Conservation (phyloP, 2,888 invertebrate genomes). For the Biston betularia region DNA sequence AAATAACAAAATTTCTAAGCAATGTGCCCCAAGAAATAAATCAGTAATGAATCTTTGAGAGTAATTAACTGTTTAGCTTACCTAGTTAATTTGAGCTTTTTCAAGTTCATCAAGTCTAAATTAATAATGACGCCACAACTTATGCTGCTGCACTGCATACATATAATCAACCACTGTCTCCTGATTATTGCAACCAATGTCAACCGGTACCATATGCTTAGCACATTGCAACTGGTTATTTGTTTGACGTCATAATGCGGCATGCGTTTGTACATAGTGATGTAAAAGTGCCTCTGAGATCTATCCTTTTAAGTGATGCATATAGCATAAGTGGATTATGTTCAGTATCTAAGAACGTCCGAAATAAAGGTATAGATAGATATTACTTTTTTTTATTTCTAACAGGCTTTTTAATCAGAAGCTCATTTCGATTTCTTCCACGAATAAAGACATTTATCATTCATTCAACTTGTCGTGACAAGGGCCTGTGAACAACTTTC, state of each 20-base stretch:
- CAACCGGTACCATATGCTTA: constrained; percentile 50
- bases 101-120: background rate
- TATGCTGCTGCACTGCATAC: constrained; percentile 7
- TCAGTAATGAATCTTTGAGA: too few relatives aligned
- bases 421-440: constrained; percentile 15
- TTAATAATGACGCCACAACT: background rate
- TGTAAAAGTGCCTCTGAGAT: too few relatives aligned
- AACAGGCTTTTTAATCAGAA: background rate
- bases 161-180: constrained; percentile 18
- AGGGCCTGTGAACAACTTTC: constrained; percentile 33
- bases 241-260: constrained; percentile 38
- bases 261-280: too few relatives aligned
- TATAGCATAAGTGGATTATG: background rate
- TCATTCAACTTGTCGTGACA: constrained; percentile 33
- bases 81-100: too few relatives aligned
- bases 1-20: too few relatives aligned
- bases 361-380: background rate
- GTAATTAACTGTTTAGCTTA: too few relatives aligned
- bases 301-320: too few relatives aligned
- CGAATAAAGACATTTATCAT: constrained; percentile 14
- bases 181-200: constrained; percentile 50
- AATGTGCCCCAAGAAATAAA: too few relatives aligned
- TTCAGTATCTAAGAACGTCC: too few relatives aligned
- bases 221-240: constrained; percentile 34
- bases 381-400: background rate